Percentiles rank a stretch among this genome's conserved stretches.
These are phyloP conservation scores for Raphicerus campestris DNA, from an alignment of 2,113 vertebrate genomes.

Conservation along the genomic window DNA sequence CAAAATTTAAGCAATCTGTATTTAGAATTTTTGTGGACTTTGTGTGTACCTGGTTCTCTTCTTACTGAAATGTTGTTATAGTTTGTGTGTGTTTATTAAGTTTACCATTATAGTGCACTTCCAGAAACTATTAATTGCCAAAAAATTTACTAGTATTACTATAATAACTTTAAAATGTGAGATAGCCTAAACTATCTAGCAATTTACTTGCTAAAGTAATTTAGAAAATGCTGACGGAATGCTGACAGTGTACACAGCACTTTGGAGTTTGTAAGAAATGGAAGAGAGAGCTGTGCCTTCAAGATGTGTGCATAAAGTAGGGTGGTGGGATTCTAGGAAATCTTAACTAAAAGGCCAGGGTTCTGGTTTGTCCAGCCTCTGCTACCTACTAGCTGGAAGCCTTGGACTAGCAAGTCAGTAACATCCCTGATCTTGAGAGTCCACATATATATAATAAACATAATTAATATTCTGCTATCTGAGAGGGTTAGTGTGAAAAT, in stretches of 20 bases:
- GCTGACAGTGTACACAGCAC: not conserved
- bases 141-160: not conserved
- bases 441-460: not conserved
- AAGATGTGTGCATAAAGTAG: too few species aligned
- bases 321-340: not conserved
- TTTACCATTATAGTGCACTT: not conserved
- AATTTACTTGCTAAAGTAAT: not conserved
- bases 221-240: not conserved
- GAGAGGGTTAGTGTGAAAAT: not conserved
- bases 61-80: not conserved
- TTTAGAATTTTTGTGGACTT: not conserved
- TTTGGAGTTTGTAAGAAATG: not conserved
- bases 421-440: not conserved
- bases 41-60: not conserved
- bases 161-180: not conserved
- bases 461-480: not conserved
- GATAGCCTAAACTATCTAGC: not conserved
- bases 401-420: not conserved
- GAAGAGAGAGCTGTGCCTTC: not conserved
- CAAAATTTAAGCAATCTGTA: not conserved
- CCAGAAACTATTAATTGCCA: not conserved
- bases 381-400: not conserved
- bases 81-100: not conserved
- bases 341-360: not conserved
- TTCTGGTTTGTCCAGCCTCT: not conserved